Evolutionary conservation across 2,888 invertebrate species (phyloP), one percentile per base, ranked within the genome.

Genomic region (Malthinus flaveolus): DNA sequence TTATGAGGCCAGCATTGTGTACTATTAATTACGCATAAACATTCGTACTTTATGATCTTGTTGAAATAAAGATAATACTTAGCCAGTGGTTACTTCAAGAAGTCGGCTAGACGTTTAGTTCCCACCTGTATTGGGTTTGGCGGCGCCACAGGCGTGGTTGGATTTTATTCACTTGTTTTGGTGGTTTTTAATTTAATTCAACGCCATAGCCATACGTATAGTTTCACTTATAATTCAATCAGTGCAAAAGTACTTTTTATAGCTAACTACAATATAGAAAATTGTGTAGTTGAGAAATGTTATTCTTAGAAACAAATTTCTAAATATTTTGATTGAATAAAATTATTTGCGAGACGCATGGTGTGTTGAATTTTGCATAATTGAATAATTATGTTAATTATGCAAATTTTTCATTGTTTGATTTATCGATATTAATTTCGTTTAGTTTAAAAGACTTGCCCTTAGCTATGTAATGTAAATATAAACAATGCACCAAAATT

Each of bases 121-220:
- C 75, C 74, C 75, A 75, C 74, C 75, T 75, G 75, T 74, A 48
- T 36, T 73, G 74, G 74, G 74, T 72, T 68, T 66, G 74, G 73
- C 73, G 75, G 74, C 75, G 75, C 75, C 75, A 75, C 72, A 66
- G 75, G 75, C 73, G 75, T 74, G 75, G 71, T 66, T 64, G 51
- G 51, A 51, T 54, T 62, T 60, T 68, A 66, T 68, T 64, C 68
- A 67, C 70, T 71, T 70, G 71, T 71, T 71, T 71, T 68, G 65
- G 64, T 61, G 60, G 57, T 66, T 71, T 71, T 68, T 69, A 66
- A 66, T 66, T 66, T 66, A 61, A 67, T 67, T 67, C 64, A 67
- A 69, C 71, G 68, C 69, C 71, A 62, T 53, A 53, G n/a, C n/a
- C n/a, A n/a, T n/a, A n/a, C n/a, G n/a, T 55, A 36, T 32, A 45